phyloP scores from a whole-genome alignment of 2,797 vertebrate genomes.

The Epinephelus malabaricus region DNA sequence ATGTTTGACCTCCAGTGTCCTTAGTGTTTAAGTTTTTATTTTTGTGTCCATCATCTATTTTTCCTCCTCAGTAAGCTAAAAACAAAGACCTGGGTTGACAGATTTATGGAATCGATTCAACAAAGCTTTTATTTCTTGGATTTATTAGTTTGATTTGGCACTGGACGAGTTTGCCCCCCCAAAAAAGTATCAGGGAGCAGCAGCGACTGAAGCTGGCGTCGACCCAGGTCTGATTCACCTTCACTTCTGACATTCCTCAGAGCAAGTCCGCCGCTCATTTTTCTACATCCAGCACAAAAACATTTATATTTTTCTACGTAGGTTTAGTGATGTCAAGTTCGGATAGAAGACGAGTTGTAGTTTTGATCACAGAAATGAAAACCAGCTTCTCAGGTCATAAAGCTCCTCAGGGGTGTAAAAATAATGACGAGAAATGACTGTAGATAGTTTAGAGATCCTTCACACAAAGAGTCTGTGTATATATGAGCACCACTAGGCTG shows the following conservation, averaged over 20 bases:
- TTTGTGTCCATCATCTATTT: background rate
- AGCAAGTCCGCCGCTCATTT: constrained; percentile 16
- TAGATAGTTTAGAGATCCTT: constrained; percentile 16
- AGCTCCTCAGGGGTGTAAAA: constrained; percentile 79
- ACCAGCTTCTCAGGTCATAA: constrained; percentile 74
- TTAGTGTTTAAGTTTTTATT: background rate
- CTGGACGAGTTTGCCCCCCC: background rate
- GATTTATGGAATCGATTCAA: constrained; percentile 28
- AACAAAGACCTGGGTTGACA: constrained; percentile 11
- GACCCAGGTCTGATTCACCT: background rate
- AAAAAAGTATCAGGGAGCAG: background rate
- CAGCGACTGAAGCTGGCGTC: background rate
- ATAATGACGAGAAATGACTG: constrained; percentile 41
- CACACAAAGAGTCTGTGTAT: constrained; percentile 19
- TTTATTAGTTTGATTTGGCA: constrained; percentile 24
- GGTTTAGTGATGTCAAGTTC: constrained; percentile 30
- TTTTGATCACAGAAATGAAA: constrained; percentile 12
- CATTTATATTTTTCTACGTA: constrained; percentile 69
- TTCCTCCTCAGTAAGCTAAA: background rate
- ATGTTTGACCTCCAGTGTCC: constrained; percentile 30
- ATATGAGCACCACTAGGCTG: constrained; percentile 11
- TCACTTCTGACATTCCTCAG: constrained; percentile 58
- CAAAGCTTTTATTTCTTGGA: constrained; percentile 29
- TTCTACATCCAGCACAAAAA: constrained; percentile 29
- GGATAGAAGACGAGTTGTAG: background rate